Base-by-base conservation (phyloP, 2,797 vertebrate genomes). In the Pangasius macronema region DNA sequence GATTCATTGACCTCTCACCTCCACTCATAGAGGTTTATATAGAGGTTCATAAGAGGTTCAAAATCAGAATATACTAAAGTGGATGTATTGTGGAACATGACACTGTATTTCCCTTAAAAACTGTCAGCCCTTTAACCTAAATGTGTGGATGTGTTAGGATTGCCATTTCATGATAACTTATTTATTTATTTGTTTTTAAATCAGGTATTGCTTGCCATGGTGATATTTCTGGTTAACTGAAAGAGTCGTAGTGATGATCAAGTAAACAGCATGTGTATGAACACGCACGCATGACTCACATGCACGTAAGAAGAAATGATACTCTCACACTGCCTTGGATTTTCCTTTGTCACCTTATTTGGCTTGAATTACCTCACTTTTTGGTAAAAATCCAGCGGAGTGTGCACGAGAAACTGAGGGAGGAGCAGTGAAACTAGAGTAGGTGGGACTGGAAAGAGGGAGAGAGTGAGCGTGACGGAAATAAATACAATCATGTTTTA, bases 161-260 rank as follows among this genome's bases (percentile, higher is more conserved):
- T 16, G 4, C 9, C 36, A 22, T 82, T 82, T 46, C 24, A 3
- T 39, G 9, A n/a, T n/a, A 8, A 63, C 22, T 3, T 59, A 4
- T 39, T 39, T 39, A 5, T 39, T 39, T 5, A 5, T 39, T 39
- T 5, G 20, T 27, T 42, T 27, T 6, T 63, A 61, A n/a, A 27
- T 16, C 3, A 3, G 22, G 3, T 68, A 27, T 59, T 5, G 6
- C 1, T 67, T 77, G 5, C 14, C 83, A 36, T 46, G 73, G 49
- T 42, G 57, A 24, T 42, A n/a, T 55, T 86, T 85, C 70, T 53
- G 61, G 77, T 33, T 57, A 18, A 83, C 16, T 24, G 51, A 81
- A 42, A 73, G 20, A 90, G 92, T 89, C 88, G 65, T 73, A 82
- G 76, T 89, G 92, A 92, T 89, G 88, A 89, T 87, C 82, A 70